Percentiles rank a stretch among this genome's conserved stretches.
phyloP scores from a whole-genome alignment of 2,797 vertebrate species.

The Sebastes paucispinis region DNA sequence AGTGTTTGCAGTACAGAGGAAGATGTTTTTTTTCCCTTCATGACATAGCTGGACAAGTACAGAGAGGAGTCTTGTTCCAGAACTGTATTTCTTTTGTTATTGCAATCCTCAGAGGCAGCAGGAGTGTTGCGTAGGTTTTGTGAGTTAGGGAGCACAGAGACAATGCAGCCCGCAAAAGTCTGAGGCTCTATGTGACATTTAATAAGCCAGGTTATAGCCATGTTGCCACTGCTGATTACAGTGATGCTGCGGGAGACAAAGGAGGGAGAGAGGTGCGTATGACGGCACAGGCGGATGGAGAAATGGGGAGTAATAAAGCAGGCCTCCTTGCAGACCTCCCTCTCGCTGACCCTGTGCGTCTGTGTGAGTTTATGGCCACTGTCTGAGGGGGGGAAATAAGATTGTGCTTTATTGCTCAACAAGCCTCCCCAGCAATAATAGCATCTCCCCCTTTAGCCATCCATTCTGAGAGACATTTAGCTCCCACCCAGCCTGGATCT shows the following conservation, averaged over 20 bases:
- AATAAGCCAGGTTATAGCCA: slow-evolving; percentile 56
- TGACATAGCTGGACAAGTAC: slow-evolving; percentile 21
- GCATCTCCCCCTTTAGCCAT: slow-evolving; percentile 33
- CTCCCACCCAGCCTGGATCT: slow-evolving; percentile 59
- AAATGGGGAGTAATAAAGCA: slow-evolving; percentile 65
- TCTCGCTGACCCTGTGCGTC: slow-evolving; percentile 63
- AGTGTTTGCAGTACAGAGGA: slow-evolving; percentile 25
- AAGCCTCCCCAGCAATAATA: slow-evolving; percentile 75
- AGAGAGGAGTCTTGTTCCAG: slow-evolving; percentile 25
- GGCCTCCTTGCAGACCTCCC: slow-evolving; percentile 45
- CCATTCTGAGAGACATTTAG: slow-evolving; percentile 68
- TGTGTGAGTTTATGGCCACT: slow-evolving; percentile 69
- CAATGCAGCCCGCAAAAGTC: slow-evolving; percentile 19
- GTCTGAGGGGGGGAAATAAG: slow-evolving; percentile 73
- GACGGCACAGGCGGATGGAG: slow-evolving; percentile 20
- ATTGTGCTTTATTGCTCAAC: slow-evolving; percentile 81
- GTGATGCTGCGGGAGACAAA: slow-evolving; percentile 44
- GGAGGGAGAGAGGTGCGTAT: slow-evolving; percentile 24
- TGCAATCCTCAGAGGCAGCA: slow-evolving; percentile 28
- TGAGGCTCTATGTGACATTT: slow-evolving; percentile 61
- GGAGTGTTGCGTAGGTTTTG: slow-evolving; percentile 3
- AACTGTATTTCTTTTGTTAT: slow-evolving; percentile 24
- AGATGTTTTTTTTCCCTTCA: slow-evolving; percentile 19
- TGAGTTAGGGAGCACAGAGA: slow-evolving; percentile 13
- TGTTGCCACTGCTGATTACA: slow-evolving; percentile 66